These are phyloP conservation scores for Dryadula phaetusa DNA, from an alignment of 2,888 invertebrate genomes.

Conservation along the genomic window DNA sequence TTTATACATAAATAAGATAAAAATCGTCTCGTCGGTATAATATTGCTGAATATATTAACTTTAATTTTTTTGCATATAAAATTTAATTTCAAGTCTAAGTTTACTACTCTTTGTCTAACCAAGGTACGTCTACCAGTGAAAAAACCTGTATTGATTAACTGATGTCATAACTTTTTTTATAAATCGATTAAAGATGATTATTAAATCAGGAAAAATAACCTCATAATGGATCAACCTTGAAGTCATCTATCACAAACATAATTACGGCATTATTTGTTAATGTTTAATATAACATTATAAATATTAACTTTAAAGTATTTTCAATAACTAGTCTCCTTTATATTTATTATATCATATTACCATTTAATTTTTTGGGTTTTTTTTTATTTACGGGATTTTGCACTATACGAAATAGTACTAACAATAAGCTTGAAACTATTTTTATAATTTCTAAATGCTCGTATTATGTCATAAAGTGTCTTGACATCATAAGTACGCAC, in stretches of 20 bases:
- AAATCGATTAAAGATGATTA: conserved; percentile 19
- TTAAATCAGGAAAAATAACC: conserved; percentile 22
- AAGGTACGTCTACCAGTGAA: background rate
- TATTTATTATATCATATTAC: too few species aligned
- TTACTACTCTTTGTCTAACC: background rate
- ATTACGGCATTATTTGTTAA: conserved; percentile 18
- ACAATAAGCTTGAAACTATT: background rate
- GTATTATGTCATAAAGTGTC: conserved; percentile 9
- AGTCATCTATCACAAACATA: conserved; percentile 16
- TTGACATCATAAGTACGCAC: background rate
- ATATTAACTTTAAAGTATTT: background rate
- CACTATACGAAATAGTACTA: too few species aligned
- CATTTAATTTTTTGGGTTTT: too few species aligned
- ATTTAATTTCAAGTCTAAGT: background rate
- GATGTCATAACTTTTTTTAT: conserved; percentile 18
- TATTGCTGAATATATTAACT: too few species aligned
- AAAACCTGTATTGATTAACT: conserved; percentile 10
- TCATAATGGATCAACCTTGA: conserved; percentile 17
- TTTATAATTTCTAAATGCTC: conserved; percentile 16
- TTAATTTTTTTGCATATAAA: too few species aligned
- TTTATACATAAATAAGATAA: background rate
- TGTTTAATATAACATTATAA: conserved; percentile 11
- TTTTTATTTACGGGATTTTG: too few species aligned
- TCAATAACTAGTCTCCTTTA: background rate
- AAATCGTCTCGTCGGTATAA: too few species aligned